A percentile compares a stretch with the other conserved stretches of the same genome.
phyloP scores from a whole-genome alignment of 2,113 vertebrate genomes.

The Amblyornis subalaris region DNA sequence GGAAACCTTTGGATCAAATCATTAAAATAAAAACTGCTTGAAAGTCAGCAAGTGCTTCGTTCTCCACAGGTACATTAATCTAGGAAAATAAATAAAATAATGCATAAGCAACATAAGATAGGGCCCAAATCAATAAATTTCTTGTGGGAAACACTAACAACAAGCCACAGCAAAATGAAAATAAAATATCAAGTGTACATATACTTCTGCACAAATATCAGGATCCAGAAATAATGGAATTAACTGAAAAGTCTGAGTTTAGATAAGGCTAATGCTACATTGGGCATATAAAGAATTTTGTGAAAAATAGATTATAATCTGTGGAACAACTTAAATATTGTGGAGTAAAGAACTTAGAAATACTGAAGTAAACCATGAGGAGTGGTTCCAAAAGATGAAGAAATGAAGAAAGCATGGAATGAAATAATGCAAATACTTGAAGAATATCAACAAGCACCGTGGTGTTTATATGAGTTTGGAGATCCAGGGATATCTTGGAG shows the following conservation, averaged over 20 bases:
- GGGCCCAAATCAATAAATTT: background rate
- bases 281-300: background rate
- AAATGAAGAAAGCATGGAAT: background rate
- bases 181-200: background rate
- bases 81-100: background rate
- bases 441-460: background rate
- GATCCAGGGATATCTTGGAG: background rate
- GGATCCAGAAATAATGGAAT: background rate
- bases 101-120: background rate
- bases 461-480: background rate
- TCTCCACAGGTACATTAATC: background rate
- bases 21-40: background rate
- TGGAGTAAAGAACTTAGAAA: background rate
- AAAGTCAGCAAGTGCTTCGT: background rate
- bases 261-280: background rate
- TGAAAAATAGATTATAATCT: background rate
- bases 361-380: background rate
- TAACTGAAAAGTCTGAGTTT: background rate
- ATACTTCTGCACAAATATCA: background rate
- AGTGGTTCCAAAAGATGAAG: background rate
- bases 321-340: background rate
- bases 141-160: background rate
- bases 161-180: background rate
- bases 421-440: background rate
- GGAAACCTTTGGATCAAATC: background rate